A percentile compares a stretch with the other conserved stretches of the same genome.
phyloP scores from a whole-genome alignment of 2,888 invertebrate genomes.

The Nomada flava region DNA sequence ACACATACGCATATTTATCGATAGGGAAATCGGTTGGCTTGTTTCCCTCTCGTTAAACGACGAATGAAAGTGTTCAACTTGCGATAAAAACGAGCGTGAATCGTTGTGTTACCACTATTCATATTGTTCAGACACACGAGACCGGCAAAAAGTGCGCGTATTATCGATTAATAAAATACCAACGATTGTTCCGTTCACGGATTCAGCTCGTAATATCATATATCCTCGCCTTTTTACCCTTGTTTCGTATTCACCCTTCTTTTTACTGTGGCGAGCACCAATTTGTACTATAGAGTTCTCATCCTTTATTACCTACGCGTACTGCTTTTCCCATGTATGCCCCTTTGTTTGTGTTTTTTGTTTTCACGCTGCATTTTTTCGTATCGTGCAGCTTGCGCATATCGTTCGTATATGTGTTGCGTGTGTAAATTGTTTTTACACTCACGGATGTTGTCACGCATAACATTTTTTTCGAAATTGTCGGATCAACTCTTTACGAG shows the following conservation, averaged over 20 bases:
- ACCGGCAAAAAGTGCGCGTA: not conserved
- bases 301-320: slow-evolving; percentile 1
- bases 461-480: too few species aligned
- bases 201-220: not conserved
- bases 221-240: not conserved
- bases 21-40: not conserved
- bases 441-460: too few species aligned
- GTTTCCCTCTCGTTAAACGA: not conserved
- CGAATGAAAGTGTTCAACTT: slow-evolving; percentile 9
- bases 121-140: slow-evolving; percentile 5
- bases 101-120: slow-evolving; percentile 19
- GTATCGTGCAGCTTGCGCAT: not conserved
- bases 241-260: not conserved
- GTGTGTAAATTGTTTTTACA: too few species aligned
- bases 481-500: too few species aligned
- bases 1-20: too few species aligned
- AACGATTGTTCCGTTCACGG: not conserved
- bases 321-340: not conserved
- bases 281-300: slow-evolving; percentile 11
- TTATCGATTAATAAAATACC: slow-evolving; percentile 36
- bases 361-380: not conserved
- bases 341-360: not conserved
- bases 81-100: slow-evolving; percentile 18
- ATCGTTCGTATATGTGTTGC: too few species aligned
- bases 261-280: not conserved